Percentiles rank a stretch among this genome's conserved stretches.
Conservation (phyloP, 2,888 invertebrate genomes). For the Drosophila bunnanda region DNA sequence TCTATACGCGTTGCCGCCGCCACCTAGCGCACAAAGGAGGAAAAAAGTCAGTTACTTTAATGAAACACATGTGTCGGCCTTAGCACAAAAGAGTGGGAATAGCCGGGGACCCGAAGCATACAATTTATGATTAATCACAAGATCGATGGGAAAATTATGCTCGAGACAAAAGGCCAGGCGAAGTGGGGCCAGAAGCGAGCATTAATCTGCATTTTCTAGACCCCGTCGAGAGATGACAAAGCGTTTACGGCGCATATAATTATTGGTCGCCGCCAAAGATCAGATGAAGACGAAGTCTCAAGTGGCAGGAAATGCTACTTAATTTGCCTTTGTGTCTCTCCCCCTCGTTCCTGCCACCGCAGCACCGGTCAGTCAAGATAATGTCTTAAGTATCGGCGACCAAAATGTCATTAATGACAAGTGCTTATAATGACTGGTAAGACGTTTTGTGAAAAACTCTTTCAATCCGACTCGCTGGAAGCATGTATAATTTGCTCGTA, state of each 20-base stretch:
- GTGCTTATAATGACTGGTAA: constrained; percentile 75
- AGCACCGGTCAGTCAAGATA: constrained; percentile 19
- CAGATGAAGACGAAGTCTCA: constrained; percentile 61
- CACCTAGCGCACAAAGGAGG: constrained; percentile 36
- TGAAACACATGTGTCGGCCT: constrained; percentile 70
- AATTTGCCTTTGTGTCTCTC: constrained; percentile 65
- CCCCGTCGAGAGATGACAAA: constrained; percentile 71
- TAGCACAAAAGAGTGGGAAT: constrained; percentile 48
- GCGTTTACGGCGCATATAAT: constrained; percentile 79
- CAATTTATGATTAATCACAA: constrained; percentile 81
- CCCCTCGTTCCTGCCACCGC: too few species aligned
- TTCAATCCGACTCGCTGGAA: constrained; percentile 40
- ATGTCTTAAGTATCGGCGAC: constrained; percentile 70
- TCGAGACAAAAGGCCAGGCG: constrained; percentile 63
- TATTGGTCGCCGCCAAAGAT: constrained; percentile 76
- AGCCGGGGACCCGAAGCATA: constrained; percentile 36
- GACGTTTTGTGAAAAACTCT: constrained; percentile 47
- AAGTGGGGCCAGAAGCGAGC: constrained; percentile 48
- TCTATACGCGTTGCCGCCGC: constrained; percentile 44
- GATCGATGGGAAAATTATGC: constrained; percentile 80
- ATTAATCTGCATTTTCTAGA: constrained; percentile 74
- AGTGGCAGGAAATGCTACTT: constrained; percentile 81
- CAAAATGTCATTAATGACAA: constrained; percentile 80
- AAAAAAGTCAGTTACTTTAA: constrained; percentile 65
- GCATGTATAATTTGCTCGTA: constrained; percentile 68